Conservation (phyloP, 2,797 vertebrate species). For the Syncerus caffer region DNA sequence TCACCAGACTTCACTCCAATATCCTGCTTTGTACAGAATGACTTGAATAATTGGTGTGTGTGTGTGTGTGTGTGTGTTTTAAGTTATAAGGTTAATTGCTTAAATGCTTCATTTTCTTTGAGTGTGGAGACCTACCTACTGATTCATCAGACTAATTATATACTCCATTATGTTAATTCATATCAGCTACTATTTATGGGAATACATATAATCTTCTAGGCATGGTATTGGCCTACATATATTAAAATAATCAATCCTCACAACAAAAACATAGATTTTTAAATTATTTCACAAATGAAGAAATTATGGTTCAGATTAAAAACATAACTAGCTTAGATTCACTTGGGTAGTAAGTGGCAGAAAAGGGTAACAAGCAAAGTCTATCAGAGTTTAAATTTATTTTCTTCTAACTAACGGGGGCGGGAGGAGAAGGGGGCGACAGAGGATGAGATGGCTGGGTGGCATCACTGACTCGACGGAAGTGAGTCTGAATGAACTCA, state of each 20-base stretch:
- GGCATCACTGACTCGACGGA: too few relatives aligned
- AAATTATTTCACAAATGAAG: neutral
- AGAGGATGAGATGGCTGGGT: too few relatives aligned
- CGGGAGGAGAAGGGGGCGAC: too few relatives aligned
- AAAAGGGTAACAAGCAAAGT: neutral
- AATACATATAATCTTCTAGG: neutral
- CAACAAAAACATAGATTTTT: neutral
- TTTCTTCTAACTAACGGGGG: neutral
- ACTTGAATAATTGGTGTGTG: neutral
- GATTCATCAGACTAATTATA: neutral
- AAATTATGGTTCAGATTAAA: neutral
- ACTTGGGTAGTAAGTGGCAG: neutral
- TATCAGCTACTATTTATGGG: neutral
- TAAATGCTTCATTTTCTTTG: neutral
- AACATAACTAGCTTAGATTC: neutral
- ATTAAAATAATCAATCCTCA: neutral
- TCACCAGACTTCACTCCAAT: neutral
- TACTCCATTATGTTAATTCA: neutral
- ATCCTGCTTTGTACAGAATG: neutral
- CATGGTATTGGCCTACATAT: neutral
- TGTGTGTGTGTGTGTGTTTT: neutral
- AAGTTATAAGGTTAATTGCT: neutral
- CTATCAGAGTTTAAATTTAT: neutral
- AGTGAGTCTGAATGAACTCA: too few relatives aligned
- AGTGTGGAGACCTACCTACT: neutral